Evolutionary conservation across 2,888 invertebrate species (phyloP), one percentile per base, ranked within the genome.

Genomic region (Cephonodes hylas): DNA sequence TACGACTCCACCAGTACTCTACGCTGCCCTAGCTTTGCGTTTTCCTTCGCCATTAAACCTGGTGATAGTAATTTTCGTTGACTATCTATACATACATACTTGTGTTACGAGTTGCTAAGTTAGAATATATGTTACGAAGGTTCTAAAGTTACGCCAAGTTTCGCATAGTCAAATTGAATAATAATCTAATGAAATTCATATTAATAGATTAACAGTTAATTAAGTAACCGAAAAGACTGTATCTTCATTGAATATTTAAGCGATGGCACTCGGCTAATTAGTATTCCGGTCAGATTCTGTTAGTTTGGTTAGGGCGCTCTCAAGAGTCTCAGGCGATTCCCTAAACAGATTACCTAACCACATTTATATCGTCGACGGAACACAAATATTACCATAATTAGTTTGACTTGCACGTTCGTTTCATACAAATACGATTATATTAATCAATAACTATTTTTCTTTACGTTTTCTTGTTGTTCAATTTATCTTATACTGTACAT

Each of bases 311-410:
- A 84, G 85, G 84, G 79, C 73, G 81, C 77, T 79, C 77, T 81
- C 80, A 79, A 81, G 82, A 85, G 83, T 81, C 86, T 81, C 83
- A 81, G 84, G 85, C 83, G 81, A 88, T 88, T 87, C 86, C 84
- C 85, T 90, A 88, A 90, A 81, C 86, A 86, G 84, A 86, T 90
- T 91, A 88, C 82, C 85, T 84, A 85, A 88, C 87, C 85, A 75
- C 87, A 84, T 89, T 89, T 88, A 87, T 87, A 86, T 80, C 80
- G 84, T 84, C 83, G 75, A 76, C 73, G 76, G 80, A 86, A 86
- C 81, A 83, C 83, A 85, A 87, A 86, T 88, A 89, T 88, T 88
- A 85, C 81, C 85, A 85, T 88, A 88, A 89, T 88, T 88, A 88
- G 83, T 80, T 80, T 72, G 78, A 75, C 75, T 79, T 72, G 79